Conservation (phyloP, 2,113 vertebrate species). For the Indicator indicator region DNA sequence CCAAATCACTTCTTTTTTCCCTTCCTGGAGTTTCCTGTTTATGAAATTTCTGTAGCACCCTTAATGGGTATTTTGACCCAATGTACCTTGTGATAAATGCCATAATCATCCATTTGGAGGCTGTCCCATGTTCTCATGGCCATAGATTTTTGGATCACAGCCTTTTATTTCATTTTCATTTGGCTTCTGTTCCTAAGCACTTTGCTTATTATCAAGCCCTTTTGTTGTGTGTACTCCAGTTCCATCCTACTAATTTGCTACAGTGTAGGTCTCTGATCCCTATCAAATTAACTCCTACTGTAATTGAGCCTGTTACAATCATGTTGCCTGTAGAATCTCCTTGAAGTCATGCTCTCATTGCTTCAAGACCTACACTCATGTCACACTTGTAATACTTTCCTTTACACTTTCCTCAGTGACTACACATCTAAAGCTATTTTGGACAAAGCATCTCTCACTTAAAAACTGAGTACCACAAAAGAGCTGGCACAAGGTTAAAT, state of each 20-base stretch:
- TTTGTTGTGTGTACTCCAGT: constrained; percentile 48
- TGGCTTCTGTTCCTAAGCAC: constrained; percentile 62
- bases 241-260: constrained; percentile 58
- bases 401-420: background rate
- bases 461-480: background rate
- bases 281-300: constrained; percentile 61
- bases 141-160: constrained; percentile 53
- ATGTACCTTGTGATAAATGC: constrained; percentile 45
- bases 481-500: background rate
- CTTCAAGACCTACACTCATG: background rate
- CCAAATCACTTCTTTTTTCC: background rate
- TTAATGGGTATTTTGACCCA: constrained; percentile 51
- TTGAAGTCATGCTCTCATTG: background rate
- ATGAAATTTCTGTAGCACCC: constrained; percentile 26
- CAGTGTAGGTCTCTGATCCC: constrained; percentile 51
- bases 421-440: background rate
- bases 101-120: constrained; percentile 57
- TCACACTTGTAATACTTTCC: background rate
- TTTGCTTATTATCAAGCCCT: constrained; percentile 57
- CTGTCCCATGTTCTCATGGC: constrained; percentile 38
- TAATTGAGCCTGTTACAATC: constrained; percentile 33
- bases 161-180: constrained; percentile 70
- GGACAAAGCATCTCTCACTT: background rate
- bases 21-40: constrained; percentile 30
- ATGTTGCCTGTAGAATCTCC: background rate